Evolutionary conservation across 2,888 invertebrate species (phyloP).

Genomic region (Diaprepes abbreviatus): DNA sequence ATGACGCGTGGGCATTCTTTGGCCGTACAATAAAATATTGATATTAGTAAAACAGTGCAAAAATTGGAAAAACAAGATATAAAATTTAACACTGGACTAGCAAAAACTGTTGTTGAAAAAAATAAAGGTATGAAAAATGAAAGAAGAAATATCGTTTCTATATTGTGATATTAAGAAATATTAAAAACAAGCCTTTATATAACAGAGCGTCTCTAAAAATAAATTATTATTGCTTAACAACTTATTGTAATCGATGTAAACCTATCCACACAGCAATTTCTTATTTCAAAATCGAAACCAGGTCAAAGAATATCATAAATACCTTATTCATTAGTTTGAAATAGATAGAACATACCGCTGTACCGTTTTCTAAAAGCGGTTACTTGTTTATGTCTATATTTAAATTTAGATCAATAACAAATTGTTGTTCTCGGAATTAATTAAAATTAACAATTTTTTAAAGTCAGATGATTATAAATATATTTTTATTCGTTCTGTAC

Average conservation of each 20-base stretch:
- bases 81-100: too few relatives aligned
- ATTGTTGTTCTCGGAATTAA: constrained; percentile 34
- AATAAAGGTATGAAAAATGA: too few relatives aligned
- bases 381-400: constrained; percentile 46
- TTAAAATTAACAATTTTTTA: constrained; percentile 20
- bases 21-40: too few relatives aligned
- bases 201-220: neutral
- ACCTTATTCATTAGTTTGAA: constrained; percentile 45
- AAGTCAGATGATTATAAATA: too few relatives aligned
- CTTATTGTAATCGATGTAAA: constrained; percentile 22
- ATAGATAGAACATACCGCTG: constrained; percentile 42
- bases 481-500: too few relatives aligned
- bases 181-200: too few relatives aligned
- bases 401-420: constrained; percentile 46
- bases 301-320: constrained; percentile 50
- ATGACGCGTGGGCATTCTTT: too few relatives aligned
- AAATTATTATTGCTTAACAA: neutral
- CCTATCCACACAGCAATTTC: constrained; percentile 35
- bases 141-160: too few relatives aligned
- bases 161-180: too few relatives aligned
- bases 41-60: too few relatives aligned
- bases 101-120: too few relatives aligned
- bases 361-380: constrained; percentile 43
- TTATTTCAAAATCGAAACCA: constrained; percentile 48
- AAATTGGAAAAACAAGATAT: too few relatives aligned